Conservation (phyloP, 1,140 invertebrate species). For the Scaptomyza graminum region DNA sequence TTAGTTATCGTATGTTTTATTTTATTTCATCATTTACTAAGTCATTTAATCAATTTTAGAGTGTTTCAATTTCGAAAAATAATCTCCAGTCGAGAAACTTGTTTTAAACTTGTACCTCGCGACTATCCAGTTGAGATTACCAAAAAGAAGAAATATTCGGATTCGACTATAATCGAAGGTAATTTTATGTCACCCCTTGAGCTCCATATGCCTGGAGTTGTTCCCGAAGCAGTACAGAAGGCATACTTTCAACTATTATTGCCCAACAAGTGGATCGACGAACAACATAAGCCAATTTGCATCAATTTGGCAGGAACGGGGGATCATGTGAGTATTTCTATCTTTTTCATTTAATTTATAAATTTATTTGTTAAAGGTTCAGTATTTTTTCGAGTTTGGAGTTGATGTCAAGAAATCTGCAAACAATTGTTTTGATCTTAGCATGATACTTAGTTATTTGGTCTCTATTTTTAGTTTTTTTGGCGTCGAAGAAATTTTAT, state of each 20-base stretch:
- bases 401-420: no score
- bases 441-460: neutral
- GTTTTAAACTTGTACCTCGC: slow-evolving; percentile 91
- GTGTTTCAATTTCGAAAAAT: slow-evolving; percentile 96
- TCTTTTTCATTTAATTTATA: neutral
- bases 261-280: slow-evolving; percentile 90
- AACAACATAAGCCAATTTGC: slow-evolving; percentile 92
- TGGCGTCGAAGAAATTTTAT: slow-evolving; percentile 95
- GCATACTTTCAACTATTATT: slow-evolving; percentile 94
- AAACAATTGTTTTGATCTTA: no score
- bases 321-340: slow-evolving; percentile 93
- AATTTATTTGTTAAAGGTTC: neutral
- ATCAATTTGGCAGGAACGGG: slow-evolving; percentile 98
- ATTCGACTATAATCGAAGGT: slow-evolving; percentile 93
- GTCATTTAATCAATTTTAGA: slow-evolving; percentile 84
- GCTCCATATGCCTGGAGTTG: slow-evolving; percentile 92
- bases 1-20: neutral
- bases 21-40: neutral
- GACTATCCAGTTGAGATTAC: slow-evolving; percentile 95
- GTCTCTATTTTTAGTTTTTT: slow-evolving; percentile 89
- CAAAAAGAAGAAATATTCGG: slow-evolving; percentile 92
- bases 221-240: slow-evolving; percentile 92
- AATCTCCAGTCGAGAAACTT: slow-evolving; percentile 92
- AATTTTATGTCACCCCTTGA: slow-evolving; percentile 95
- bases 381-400: no score